Percentiles rank a stretch among this genome's conserved stretches.
Conservation (phyloP, 2,888 invertebrate species). For the Mechanitis messenoides region DNA sequence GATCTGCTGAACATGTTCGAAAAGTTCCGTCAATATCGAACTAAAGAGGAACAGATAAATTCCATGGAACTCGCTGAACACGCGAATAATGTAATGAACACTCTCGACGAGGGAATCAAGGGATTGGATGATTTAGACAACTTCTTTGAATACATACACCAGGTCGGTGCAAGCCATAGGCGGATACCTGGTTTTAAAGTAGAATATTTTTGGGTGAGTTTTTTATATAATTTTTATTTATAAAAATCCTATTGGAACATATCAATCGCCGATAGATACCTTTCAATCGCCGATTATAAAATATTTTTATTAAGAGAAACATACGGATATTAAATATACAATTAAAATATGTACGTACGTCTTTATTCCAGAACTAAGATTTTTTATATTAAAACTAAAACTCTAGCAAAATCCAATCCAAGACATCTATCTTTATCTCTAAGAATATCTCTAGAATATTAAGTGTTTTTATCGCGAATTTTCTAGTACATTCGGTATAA, state of each 20-base stretch:
- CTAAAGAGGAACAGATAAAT: constrained; percentile 86
- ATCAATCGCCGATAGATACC: too few relatives aligned
- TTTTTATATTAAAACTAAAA: too few relatives aligned
- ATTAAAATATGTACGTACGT: too few relatives aligned
- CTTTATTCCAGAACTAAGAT: too few relatives aligned
- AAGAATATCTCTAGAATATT: too few relatives aligned
- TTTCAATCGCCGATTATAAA: too few relatives aligned
- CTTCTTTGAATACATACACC: constrained; percentile 88
- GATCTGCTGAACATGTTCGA: constrained; percentile 87
- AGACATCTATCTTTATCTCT: too few relatives aligned
- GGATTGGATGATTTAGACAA: constrained; percentile 90
- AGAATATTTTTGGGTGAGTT: constrained; percentile 91
- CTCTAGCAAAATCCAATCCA: too few relatives aligned
- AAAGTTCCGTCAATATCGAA: constrained; percentile 86
- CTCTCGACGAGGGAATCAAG: constrained; percentile 91
- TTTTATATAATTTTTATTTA: not conserved
- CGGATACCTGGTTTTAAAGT: constrained; percentile 90
- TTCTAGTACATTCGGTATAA: not conserved
- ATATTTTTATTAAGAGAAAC: too few relatives aligned
- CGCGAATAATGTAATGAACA: constrained; percentile 92
- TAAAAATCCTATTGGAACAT: too few relatives aligned
- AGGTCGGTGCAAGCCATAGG: constrained; percentile 88
- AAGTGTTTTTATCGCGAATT: too few relatives aligned
- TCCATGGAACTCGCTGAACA: constrained; percentile 91
- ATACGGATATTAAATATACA: too few relatives aligned